Conservation (phyloP, 2,888 invertebrate species). For the Eubasilissa splendida region DNA sequence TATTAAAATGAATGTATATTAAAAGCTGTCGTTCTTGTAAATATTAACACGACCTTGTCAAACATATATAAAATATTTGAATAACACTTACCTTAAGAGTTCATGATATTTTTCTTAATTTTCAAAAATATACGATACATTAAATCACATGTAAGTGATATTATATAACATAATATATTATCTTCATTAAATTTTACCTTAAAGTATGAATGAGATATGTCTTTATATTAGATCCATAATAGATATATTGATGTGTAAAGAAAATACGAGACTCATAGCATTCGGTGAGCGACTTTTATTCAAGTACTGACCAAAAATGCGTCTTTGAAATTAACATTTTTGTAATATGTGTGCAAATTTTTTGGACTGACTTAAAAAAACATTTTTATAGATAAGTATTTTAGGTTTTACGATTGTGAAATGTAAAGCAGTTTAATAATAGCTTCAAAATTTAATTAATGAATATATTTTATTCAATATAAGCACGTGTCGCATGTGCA, state of each 20-base stretch:
- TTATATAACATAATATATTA: neutral
- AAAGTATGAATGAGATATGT: too few species aligned
- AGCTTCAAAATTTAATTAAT: too few species aligned
- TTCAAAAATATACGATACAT: neutral
- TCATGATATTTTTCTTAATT: neutral
- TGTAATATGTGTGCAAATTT: constrained; percentile 6
- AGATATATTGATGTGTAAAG: too few species aligned
- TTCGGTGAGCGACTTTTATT: neutral
- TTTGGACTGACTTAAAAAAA: too few species aligned
- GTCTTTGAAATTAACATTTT: constrained; percentile 45
- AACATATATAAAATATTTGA: neutral
- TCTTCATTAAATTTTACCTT: too few species aligned
- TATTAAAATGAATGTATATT: constrained; percentile 18
- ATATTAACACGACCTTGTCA: neutral
- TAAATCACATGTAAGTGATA: neutral
- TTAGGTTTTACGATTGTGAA: too few species aligned
- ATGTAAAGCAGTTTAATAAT: too few species aligned
- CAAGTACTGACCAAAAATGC: constrained; percentile 53
- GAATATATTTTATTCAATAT: too few species aligned
- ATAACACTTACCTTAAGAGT: neutral
- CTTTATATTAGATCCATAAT: too few species aligned
- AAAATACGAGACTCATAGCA: too few species aligned
- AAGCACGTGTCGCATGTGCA: too few species aligned
- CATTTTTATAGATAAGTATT: too few species aligned
- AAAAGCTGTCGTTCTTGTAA: neutral